These are phyloP conservation scores for Thereva unica DNA, from an alignment of 2,888 invertebrate species.

Conservation along the genomic window DNA sequence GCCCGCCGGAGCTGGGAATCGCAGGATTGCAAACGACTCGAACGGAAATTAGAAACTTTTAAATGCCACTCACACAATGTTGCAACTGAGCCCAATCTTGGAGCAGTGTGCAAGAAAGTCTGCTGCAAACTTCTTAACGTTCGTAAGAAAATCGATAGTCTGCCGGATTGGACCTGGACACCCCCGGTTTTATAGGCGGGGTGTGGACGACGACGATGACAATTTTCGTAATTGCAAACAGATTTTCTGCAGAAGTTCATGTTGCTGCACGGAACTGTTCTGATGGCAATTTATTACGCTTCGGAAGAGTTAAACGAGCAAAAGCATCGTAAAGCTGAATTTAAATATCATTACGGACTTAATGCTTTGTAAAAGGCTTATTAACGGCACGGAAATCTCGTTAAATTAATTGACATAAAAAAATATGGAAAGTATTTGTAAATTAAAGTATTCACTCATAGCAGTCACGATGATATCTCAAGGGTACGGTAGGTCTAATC, in stretches of 20 bases:
- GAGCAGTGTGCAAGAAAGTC: not conserved
- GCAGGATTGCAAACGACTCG: not conserved
- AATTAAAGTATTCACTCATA: too few species aligned
- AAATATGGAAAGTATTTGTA: too few species aligned
- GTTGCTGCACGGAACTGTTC: too few species aligned
- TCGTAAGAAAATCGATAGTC: conserved; percentile 28
- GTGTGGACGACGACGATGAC: conserved; percentile 9
- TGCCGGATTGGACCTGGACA: conserved; percentile 12
- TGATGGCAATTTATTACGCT: too few species aligned
- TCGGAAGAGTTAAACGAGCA: too few species aligned
- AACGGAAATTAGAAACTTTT: conserved; percentile 21
- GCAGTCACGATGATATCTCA: too few species aligned
- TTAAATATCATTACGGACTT: too few species aligned
- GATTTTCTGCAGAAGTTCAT: not conserved
- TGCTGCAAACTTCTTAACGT: conserved; percentile 7
- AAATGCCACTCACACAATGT: conserved; percentile 3
- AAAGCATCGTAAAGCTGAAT: too few species aligned
- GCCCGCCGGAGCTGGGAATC: not conserved
- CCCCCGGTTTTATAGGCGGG: conserved; percentile 11
- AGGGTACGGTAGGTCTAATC: too few species aligned
- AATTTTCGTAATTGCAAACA: conserved; percentile 29
- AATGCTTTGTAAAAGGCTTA: too few species aligned
- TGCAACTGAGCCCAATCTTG: conserved; percentile 2
- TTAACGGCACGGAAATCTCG: too few species aligned
- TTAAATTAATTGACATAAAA: too few species aligned